Conservation (phyloP, 92 coral and sea anemone species). For the Nematostella vectensis region DNA sequence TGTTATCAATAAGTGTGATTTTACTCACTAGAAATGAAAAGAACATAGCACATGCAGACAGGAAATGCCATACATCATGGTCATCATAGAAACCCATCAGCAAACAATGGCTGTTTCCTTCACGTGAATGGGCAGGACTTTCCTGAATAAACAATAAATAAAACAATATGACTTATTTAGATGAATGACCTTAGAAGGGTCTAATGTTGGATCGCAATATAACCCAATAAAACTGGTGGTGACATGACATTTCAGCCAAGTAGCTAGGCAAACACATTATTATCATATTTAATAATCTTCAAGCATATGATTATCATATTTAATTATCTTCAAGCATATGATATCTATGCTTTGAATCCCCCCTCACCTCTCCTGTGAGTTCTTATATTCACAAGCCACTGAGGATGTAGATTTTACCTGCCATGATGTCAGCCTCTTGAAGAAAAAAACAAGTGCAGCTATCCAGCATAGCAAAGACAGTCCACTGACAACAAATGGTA, state of each 20-base stretch:
- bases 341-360: too few relatives aligned
- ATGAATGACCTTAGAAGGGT: neutral
- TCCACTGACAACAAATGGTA: conserved; percentile 43
- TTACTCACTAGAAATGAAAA: conserved; percentile 84
- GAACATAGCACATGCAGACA: conserved; percentile 84
- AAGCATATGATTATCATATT: too few relatives aligned
- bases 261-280: too few relatives aligned
- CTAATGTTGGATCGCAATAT: neutral
- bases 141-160: conserved; percentile 40
- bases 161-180: neutral
- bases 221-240: neutral
- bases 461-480: conserved; percentile 73
- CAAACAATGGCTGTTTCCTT: conserved; percentile 70
- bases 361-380: too few relatives aligned
- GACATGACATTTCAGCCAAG: neutral
- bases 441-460: conserved; percentile 69
- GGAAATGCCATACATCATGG: conserved; percentile 97
- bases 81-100: conserved; percentile 79
- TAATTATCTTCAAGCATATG: too few relatives aligned
- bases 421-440: conserved; percentile 87
- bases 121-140: conserved; percentile 88
- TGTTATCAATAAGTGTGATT: too few relatives aligned
- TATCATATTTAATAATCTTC: too few relatives aligned
- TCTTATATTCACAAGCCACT: too few relatives aligned
- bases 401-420: conserved; percentile 79